Evolutionary conservation across 2,888 invertebrate genomes (phyloP).

Genomic region (Epicampocera succincta): DNA sequence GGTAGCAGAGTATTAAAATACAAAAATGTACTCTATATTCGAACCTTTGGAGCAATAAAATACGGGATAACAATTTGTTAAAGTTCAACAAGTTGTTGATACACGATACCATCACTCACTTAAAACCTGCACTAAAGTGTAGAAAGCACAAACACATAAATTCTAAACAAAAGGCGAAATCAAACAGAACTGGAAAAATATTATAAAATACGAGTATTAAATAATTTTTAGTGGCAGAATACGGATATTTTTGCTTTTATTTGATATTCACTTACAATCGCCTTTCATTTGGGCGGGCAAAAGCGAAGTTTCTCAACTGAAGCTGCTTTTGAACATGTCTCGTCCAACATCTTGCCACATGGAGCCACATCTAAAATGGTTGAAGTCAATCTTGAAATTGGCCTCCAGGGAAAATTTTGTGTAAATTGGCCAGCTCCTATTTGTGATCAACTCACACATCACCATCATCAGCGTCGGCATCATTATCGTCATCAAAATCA

Average conservation of each 20-base stretch:
- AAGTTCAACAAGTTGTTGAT: constrained; percentile 71
- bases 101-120: constrained; percentile 1
- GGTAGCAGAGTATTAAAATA: constrained; percentile 17
- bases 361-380: neutral
- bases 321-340: no score
- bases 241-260: no score
- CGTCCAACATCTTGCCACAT: no score
- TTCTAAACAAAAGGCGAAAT: constrained; percentile 22
- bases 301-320: no score
- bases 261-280: no score
- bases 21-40: neutral
- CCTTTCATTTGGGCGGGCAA: no score
- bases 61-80: constrained; percentile 72
- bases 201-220: neutral
- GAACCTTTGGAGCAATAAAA: constrained; percentile 61
- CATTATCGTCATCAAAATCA: neutral
- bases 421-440: constrained; percentile 37
- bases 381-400: constrained; percentile 30
- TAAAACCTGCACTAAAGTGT: neutral
- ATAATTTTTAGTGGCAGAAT: constrained; percentile 16
- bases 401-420: constrained; percentile 34
- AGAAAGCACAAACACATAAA: constrained; percentile 1
- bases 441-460: constrained; percentile 15
- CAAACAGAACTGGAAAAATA: constrained; percentile 35
- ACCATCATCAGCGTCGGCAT: neutral